Conservation (phyloP, 2,113 vertebrate genomes). For the Apteryx owenii region DNA sequence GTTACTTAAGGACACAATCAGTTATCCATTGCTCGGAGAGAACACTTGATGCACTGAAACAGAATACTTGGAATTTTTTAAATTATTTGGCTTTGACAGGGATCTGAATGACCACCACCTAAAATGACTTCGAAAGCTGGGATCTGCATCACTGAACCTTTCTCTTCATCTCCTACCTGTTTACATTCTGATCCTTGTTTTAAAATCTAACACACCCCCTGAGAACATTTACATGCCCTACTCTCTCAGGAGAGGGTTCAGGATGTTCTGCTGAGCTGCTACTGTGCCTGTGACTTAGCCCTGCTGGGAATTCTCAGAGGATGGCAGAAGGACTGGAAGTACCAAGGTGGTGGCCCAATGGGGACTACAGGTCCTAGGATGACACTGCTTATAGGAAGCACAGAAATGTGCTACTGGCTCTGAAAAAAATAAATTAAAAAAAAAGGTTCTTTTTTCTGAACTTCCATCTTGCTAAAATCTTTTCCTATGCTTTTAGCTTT, state of each 20-base stretch:
- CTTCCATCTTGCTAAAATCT: neutral
- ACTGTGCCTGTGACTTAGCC: neutral
- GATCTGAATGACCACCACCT: neutral
- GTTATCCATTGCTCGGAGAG: neutral
- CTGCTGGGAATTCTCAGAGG: neutral
- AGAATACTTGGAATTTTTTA: neutral
- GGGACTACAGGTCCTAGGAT: neutral
- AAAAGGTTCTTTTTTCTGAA: neutral
- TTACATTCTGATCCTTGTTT: neutral
- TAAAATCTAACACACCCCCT: neutral
- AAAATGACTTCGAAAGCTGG: neutral
- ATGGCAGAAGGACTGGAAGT: neutral
- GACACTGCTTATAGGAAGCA: neutral
- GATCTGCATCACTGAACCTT: neutral
- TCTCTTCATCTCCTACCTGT: neutral
- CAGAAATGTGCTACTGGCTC: neutral
- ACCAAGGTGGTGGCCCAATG: neutral
- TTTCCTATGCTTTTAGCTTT: neutral
- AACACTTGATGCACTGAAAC: rapidly evolving
- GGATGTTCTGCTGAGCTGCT: neutral
- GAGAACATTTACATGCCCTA: neutral
- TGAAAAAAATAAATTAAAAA: neutral
- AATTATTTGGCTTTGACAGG: neutral
- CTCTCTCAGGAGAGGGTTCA: neutral
- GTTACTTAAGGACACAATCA: neutral